Evolutionary conservation across 2,113 vertebrate species (phyloP).

Genomic region (Alethe castanea): DNA sequence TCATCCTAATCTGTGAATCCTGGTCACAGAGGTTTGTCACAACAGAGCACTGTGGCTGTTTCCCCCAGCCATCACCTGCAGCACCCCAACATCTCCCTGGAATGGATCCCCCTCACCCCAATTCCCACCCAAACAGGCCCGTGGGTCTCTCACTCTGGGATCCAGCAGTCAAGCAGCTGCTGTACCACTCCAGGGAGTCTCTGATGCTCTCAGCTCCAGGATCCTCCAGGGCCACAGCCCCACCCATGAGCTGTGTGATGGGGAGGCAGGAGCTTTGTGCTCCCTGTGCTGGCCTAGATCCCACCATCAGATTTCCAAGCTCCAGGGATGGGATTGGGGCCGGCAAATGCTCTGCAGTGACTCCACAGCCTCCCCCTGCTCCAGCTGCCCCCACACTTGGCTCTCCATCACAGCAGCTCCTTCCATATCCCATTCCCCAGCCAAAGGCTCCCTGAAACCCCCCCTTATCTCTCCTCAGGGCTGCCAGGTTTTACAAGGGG

Average conservation of each 20-base stretch:
- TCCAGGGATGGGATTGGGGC: not conserved
- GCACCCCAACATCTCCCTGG: not conserved
- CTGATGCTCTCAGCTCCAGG: not conserved
- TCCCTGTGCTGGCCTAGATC: not conserved
- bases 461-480: not conserved
- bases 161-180: not conserved
- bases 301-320: not conserved
- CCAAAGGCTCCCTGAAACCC: not conserved
- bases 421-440: not conserved
- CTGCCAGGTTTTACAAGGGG: not conserved
- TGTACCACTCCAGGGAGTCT: not conserved
- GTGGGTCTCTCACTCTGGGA: not conserved
- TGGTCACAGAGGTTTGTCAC: rapidly evolving
- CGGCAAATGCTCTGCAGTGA: not conserved
- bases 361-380: not conserved
- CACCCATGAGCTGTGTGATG: not conserved
- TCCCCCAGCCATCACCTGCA: not conserved
- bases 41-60: rapidly evolving
- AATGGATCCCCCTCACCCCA: not conserved
- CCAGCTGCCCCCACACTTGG: rapidly evolving
- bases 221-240: no score
- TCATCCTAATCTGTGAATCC: not conserved
- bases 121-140: not conserved
- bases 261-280: not conserved
- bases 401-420: not conserved